Conservation (phyloP, 2,888 invertebrate species). For the Hyposoter didymator region DNA sequence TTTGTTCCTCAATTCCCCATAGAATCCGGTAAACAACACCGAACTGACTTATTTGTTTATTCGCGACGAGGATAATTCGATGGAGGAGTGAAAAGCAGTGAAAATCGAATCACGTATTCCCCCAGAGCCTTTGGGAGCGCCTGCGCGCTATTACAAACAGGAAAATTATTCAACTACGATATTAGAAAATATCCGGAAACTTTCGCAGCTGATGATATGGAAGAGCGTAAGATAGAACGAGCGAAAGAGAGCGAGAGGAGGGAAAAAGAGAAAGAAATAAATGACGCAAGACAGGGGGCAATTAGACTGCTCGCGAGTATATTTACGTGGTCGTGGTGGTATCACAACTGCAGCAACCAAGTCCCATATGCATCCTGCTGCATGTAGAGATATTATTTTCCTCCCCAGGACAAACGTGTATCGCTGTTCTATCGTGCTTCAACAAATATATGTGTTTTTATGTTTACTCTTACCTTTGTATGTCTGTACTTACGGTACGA, state of each 20-base stretch:
- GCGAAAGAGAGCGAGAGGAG: slow-evolving; percentile 20
- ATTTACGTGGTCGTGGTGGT: slow-evolving; percentile 23
- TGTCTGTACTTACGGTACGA: slow-evolving; percentile 11
- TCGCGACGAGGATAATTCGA: background rate
- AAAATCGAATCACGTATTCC: slow-evolving; percentile 42
- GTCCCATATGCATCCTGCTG: slow-evolving; percentile 35
- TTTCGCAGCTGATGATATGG: slow-evolving; percentile 44
- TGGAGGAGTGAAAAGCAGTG: slow-evolving; percentile 13
- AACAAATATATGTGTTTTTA: background rate
- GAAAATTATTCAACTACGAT: slow-evolving; percentile 53
- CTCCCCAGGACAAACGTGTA: slow-evolving; percentile 25
- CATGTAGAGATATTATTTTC: slow-evolving; percentile 21
- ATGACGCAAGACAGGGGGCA: slow-evolving; percentile 59
- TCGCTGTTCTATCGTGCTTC: slow-evolving; percentile 16
- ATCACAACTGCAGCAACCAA: slow-evolving; percentile 19
- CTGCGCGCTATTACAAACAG: slow-evolving; percentile 7
- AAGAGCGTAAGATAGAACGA: background rate
- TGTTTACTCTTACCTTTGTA: background rate
- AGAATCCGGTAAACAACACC: background rate
- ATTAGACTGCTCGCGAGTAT: slow-evolving; percentile 44
- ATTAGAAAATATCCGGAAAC: slow-evolving; percentile 62
- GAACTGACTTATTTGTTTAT: background rate
- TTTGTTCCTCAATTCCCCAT: background rate
- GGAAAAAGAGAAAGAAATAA: slow-evolving; percentile 18
- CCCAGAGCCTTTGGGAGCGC: slow-evolving; percentile 3